Conservation (phyloP, 1,140 invertebrate genomes). For the Halesus radiatus region DNA sequence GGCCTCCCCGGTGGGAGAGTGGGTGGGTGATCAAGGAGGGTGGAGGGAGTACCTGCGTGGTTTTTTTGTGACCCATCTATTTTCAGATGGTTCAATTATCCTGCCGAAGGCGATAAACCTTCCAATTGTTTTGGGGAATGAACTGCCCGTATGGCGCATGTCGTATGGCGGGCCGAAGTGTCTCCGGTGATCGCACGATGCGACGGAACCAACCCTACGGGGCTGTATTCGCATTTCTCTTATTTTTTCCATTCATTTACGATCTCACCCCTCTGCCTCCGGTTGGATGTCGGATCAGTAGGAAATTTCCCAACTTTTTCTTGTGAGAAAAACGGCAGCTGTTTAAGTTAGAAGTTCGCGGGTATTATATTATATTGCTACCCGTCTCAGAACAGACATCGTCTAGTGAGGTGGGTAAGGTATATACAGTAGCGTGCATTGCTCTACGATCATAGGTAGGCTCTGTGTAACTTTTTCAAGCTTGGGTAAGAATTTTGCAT, state of each 20-base stretch:
- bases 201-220: not conserved
- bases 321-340: constrained; percentile 33
- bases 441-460: no score
- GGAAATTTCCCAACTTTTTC: constrained; percentile 9
- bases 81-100: constrained; percentile 57
- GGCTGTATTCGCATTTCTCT: constrained; percentile 33
- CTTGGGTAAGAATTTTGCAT: no score
- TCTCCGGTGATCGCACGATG: constrained; percentile 36
- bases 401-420: no score
- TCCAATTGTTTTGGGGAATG: constrained; percentile 52
- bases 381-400: no score
- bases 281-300: constrained; percentile 18
- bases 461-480: no score
- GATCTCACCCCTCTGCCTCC: constrained; percentile 6
- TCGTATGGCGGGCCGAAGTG: not conserved
- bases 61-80: constrained; percentile 46
- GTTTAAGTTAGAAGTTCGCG: constrained; percentile 19
- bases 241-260: constrained; percentile 31
- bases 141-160: not conserved
- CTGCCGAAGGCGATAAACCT: constrained; percentile 52
- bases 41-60: no score
- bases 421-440: no score
- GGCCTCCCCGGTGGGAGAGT: no score
- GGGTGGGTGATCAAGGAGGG: no score
- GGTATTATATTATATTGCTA: constrained; percentile 7